Base-by-base conservation (phyloP, 2,113 vertebrate genomes). In the Progne subis region DNA sequence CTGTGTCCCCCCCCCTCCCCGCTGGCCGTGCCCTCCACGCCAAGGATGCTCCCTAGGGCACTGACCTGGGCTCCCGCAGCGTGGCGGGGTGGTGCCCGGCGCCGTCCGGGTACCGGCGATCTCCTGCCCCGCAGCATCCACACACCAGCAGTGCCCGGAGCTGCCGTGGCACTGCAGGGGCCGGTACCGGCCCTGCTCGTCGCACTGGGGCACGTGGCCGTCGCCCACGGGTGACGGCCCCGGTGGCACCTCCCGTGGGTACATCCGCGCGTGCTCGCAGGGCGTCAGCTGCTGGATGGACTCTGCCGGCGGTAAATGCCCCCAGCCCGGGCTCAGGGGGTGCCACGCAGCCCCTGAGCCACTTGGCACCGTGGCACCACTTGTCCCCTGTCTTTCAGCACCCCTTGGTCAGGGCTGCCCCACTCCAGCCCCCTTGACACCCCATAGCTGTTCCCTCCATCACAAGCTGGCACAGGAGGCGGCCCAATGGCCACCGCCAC, bases 61-160 rank as follows among this genome's bases (percentile, higher is more conserved):
- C 96, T 95, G 72, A 99, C 99, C 98, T 97, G 97, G 95, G 52
- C 70, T 94, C 47, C 97, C 44, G 10, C 98, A 99, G 90, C 92
- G 95, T 1, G 84, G 96, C 0, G 74, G 93, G 7, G 96, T 61
- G 14, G 94, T 90, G 53, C 98, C 98, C 1, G 98, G 98, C 0
- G 96, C 89, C 0, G 96, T 98, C 67, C 97, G 97, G 23, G 98
- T 99, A 41, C 98, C 98, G 2, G 97, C 79, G 70, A 98, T 96
- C 94, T 99, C 98, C 63, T 97, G 97, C 19, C 99, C 98, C 0
- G 95, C 59, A 0, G 15, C 34, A 32, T 98, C 98, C 93, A 99
- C 98, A 6, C 99, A 99, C 98, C 99, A 99, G 89, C 99, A 99
- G 70, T 98, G 94, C 61, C 98, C 98, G 1, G 97, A 98, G 63